phyloP scores from a whole-genome alignment of 2,888 invertebrate species.

The Polydrusus cervinus region DNA sequence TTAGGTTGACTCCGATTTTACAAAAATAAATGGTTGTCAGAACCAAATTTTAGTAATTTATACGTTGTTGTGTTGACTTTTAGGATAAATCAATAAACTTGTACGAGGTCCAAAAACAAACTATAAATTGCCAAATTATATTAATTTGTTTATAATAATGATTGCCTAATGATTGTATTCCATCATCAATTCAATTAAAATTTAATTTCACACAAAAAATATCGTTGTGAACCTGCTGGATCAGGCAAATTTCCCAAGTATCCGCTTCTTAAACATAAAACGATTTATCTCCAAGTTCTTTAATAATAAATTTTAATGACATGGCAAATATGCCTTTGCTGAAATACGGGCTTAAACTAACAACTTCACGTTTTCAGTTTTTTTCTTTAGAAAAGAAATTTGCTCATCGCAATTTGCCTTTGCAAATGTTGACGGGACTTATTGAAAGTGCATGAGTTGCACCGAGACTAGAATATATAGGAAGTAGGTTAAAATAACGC shows the following conservation, averaged over 20 bases:
- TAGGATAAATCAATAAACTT: no score
- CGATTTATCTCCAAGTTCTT: constrained; percentile 24
- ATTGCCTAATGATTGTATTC: neutral
- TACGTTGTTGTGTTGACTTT: no score
- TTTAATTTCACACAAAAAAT: neutral
- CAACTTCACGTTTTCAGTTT: constrained; percentile 38
- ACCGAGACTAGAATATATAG: constrained; percentile 10
- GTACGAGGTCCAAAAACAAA: no score
- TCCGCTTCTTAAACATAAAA: constrained; percentile 13
- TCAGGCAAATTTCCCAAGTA: constrained; percentile 8
- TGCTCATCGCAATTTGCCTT: constrained; percentile 27
- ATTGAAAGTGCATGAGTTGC: constrained; percentile 28
- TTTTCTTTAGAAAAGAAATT: constrained; percentile 21
- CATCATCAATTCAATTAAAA: neutral
- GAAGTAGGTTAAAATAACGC: constrained; percentile 24
- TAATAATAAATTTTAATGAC: constrained; percentile 44
- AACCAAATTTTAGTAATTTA: no score
- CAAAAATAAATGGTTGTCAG: no score
- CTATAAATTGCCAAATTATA: no score
- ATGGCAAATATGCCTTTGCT: constrained; percentile 36
- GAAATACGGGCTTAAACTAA: constrained; percentile 35
- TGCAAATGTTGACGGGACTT: constrained; percentile 34
- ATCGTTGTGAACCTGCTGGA: neutral
- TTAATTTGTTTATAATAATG: no score
- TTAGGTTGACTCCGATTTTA: no score